Base-by-base conservation (phyloP, 2,797 vertebrate genomes). In the Avahi laniger region DNA sequence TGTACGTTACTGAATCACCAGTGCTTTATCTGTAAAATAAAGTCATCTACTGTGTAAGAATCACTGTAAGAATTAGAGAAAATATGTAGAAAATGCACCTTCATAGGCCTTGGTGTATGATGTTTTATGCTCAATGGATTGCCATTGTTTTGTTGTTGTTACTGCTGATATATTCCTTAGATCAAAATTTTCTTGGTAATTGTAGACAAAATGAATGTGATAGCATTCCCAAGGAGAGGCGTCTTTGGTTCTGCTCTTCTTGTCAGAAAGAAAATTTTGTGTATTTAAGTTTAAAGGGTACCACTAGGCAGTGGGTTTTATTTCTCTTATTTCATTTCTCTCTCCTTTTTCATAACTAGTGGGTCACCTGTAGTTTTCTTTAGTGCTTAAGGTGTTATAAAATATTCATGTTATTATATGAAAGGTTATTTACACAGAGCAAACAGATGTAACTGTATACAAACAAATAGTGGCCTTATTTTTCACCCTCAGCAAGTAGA, bases 391-490 rank as follows among this genome's bases (percentile, higher is more conserved):
- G 26, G 22, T 90, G 26, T 84, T 43, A 87, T 95, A 30, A 89
- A 89, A 92, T 96, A 94, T 89, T 97, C 38, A 73, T 88, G 8
- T 91, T 17, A 73, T 83, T 94, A 96, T 43, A 70, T 92, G 41
- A 93, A 87, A 93, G n/a, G 65, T 75, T 94, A 81, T 78, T 83
- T 94, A 92, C 24, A 65, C 48, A 90, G 76, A 75, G 30, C 30
- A 92, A 59, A 54, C 65, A 95, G 43, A 65, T 90, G 8, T 92
- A 83, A 91, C 17, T 65, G 54, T 67, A 35, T 92, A 97, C 89
- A 69, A 82, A 85, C 46, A 95, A 43, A 41, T 88, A 97, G 35
- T 80, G 93, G 79, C 59, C 93, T 97, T 97, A 96, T 70, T 97
- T 63, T 0, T 0, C 43, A 3, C 17, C 75, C 89, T 97, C 96